A percentile compares a stretch with the other conserved stretches of the same genome.
Conservation (phyloP, 2,113 vertebrate genomes). For the Theristicus caerulescens region DNA sequence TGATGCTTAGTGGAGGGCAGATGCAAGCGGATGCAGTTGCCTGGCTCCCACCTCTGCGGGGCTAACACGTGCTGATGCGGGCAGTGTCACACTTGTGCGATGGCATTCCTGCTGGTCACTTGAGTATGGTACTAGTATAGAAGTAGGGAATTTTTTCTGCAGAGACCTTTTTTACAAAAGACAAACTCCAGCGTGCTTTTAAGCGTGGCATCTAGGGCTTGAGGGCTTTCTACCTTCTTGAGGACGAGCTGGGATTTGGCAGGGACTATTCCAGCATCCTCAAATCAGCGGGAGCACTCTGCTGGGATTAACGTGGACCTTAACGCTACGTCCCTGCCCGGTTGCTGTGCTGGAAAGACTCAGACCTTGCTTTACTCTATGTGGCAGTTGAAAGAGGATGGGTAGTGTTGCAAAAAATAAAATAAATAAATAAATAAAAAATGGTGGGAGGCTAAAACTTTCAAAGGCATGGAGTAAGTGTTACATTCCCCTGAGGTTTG, state of each 20-base stretch:
- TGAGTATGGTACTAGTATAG: not conserved
- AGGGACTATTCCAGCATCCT: not conserved
- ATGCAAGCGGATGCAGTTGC: not conserved
- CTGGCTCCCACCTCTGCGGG: not conserved
- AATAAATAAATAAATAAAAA: no score
- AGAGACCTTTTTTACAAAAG: not conserved
- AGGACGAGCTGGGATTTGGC: not conserved
- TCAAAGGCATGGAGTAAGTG: not conserved
- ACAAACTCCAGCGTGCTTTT: fast-evolving
- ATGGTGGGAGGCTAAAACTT: not conserved
- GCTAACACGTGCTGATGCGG: not conserved
- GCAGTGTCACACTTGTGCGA: fast-evolving
- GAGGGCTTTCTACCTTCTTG: not conserved
- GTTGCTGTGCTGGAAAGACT: not conserved
- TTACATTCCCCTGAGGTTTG: fast-evolving
- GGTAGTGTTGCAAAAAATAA: not conserved
- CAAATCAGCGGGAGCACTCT: not conserved
- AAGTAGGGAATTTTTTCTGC: not conserved
- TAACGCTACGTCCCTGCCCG: not conserved
- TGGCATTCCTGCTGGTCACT: not conserved
- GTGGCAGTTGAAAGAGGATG: not conserved
- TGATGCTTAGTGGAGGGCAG: not conserved
- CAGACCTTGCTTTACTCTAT: not conserved
- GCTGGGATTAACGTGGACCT: not conserved
- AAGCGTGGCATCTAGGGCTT: fast-evolving